phyloP scores from a whole-genome alignment of 2,113 vertebrate genomes.

The Junco hyemalis region DNA sequence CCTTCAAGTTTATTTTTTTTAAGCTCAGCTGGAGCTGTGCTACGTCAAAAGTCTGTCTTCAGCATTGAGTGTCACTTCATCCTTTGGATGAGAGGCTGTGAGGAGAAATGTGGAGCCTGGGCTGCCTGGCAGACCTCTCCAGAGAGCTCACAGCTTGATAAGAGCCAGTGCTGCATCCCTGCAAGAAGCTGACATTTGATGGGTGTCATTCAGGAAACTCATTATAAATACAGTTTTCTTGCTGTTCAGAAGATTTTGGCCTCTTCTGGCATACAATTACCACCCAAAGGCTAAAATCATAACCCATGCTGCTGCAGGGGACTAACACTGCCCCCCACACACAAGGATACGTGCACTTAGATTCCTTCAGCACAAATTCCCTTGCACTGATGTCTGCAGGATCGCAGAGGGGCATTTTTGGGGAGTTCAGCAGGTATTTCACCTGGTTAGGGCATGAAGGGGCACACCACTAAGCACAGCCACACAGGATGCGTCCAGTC shows the following conservation, averaged over 20 bases:
- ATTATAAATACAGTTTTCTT: background rate
- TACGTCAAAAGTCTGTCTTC: background rate
- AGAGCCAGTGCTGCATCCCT: background rate
- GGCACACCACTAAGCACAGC: background rate
- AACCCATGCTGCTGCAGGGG: background rate
- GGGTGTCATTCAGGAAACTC: background rate
- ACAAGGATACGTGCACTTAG: accelerated
- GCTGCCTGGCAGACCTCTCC: background rate
- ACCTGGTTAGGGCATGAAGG: background rate
- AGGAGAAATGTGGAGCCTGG: background rate
- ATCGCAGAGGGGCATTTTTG: background rate
- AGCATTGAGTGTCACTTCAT: background rate
- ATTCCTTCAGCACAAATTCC: background rate
- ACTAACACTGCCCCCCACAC: background rate
- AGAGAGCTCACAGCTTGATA: background rate
- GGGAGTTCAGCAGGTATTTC: background rate
- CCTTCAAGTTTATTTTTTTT: background rate
- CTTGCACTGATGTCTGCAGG: background rate
- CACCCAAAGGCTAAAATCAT: background rate
- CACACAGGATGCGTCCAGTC: background rate
- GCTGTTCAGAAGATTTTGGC: background rate
- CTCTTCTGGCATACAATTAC: background rate
- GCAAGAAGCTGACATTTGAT: background rate
- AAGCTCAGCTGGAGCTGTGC: background rate
- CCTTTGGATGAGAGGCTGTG: background rate